phyloP scores from a whole-genome alignment of 1,140 invertebrate species.

The Zaprionus nigranus region DNA sequence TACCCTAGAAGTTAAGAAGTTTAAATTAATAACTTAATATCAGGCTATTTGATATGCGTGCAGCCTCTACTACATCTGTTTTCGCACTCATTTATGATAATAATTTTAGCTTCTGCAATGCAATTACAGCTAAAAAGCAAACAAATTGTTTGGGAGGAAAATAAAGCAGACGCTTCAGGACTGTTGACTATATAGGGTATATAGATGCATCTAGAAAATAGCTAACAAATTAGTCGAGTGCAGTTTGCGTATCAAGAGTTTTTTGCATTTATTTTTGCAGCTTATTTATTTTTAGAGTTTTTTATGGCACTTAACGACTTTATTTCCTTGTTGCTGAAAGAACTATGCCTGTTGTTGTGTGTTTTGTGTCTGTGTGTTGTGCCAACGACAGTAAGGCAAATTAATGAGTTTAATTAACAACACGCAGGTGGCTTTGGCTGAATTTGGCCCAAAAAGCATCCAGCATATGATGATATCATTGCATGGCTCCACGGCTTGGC shows the following conservation, averaged over 20 bases:
- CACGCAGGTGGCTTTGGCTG: constrained; percentile 55
- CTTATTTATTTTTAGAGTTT: constrained; percentile 2
- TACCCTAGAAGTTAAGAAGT: neutral
- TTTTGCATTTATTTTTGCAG: constrained; percentile 36
- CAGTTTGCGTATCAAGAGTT: constrained; percentile 67
- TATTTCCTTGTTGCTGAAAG: constrained; percentile 65
- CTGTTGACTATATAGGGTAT: constrained; percentile 7
- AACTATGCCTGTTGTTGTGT: constrained; percentile 28
- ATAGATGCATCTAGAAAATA: constrained; percentile 27
- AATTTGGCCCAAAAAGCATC: constrained; percentile 22
- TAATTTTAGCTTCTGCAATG: constrained; percentile 27
- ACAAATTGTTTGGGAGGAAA: constrained; percentile 50
- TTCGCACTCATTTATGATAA: constrained; percentile 35
- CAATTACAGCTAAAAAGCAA: constrained; percentile 47
- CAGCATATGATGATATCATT: constrained; percentile 64
- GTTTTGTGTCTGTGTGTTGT: constrained; percentile 11
- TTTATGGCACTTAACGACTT: constrained; percentile 46
- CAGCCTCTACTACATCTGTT: neutral
- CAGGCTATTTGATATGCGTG: neutral
- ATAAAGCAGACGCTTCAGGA: neutral
- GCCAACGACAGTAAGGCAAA: constrained; percentile 68
- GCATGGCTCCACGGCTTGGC: constrained; percentile 44
- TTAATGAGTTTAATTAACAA: constrained; percentile 79
- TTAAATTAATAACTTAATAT: neutral
- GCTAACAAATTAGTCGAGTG: constrained; percentile 54